phyloP scores from a whole-genome alignment of 2,113 vertebrate genomes.

The Telmatochromis brichardi region DNA sequence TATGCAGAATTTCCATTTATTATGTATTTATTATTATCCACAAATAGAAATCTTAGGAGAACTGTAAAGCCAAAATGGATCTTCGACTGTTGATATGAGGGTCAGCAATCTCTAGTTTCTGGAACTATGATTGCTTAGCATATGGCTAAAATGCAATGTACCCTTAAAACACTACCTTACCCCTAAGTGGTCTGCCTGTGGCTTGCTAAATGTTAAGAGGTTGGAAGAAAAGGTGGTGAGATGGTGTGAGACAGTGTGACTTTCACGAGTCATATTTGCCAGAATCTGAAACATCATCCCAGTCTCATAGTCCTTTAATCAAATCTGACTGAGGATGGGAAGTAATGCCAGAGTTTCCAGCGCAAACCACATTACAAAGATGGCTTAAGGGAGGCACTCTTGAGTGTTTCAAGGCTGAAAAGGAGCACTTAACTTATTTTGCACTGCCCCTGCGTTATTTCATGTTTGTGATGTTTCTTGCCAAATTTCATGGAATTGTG shows the following conservation, averaged over 20 bases:
- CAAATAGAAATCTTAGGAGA: background rate
- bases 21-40: background rate
- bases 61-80: background rate
- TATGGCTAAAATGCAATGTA: background rate
- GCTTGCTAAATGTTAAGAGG: background rate
- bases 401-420: background rate
- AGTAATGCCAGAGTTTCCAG: background rate
- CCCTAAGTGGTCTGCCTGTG: background rate
- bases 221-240: background rate
- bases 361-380: background rate
- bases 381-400: background rate
- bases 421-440: background rate
- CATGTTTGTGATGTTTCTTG: background rate
- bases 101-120: background rate
- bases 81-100: background rate
- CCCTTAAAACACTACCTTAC: background rate
- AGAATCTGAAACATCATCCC: background rate
- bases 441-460: background rate
- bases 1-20: background rate
- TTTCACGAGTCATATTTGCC: background rate
- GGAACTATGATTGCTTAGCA: background rate
- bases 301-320: background rate
- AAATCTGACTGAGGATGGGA: background rate
- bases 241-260: background rate
- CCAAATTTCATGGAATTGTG: background rate